Percentiles rank a stretch among this genome's conserved stretches.
These are phyloP conservation scores for Dendroctonus ponderosae DNA, from an alignment of 1,140 invertebrate genomes.

Conservation along the genomic window DNA sequence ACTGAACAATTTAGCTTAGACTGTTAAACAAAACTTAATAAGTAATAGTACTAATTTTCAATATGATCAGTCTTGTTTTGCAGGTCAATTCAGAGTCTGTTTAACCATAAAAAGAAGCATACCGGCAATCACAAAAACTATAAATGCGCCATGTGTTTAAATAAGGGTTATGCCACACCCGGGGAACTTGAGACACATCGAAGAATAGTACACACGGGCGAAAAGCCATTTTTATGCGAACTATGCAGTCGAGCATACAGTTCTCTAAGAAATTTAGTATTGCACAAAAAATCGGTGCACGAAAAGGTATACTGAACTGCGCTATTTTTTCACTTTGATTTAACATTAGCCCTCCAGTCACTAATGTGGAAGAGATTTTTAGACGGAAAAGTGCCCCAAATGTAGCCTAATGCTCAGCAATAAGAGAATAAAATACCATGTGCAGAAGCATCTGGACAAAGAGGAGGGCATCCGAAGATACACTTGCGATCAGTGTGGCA, in stretches of 20 bases:
- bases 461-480: slow-evolving; percentile 20
- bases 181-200: slow-evolving; percentile 17
- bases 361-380: not conserved
- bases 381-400: slow-evolving; percentile 24
- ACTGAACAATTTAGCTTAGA: too few relatives aligned
- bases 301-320: slow-evolving; percentile 26
- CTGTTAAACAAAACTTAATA: too few relatives aligned
- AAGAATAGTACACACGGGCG: slow-evolving; percentile 17
- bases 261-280: slow-evolving; percentile 15
- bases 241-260: slow-evolving; percentile 23
- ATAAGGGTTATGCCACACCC: slow-evolving; percentile 25
- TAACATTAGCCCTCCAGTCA: not conserved
- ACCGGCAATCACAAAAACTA: slow-evolving; percentile 17
- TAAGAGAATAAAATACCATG: slow-evolving; percentile 11
- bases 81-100: slow-evolving; percentile 17
- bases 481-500: slow-evolving; percentile 27
- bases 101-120: slow-evolving; percentile 28
- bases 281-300: slow-evolving; percentile 27
- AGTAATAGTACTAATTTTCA: too few relatives aligned
- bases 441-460: slow-evolving; percentile 24
- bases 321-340: too few relatives aligned
- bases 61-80: not conserved
- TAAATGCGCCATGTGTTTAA: slow-evolving; percentile 13
- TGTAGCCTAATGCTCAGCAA: slow-evolving; percentile 20
- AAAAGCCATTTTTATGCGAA: slow-evolving; percentile 24